Base-by-base conservation (phyloP, 2,888 invertebrate species). In the Priocnemis perturbator region DNA sequence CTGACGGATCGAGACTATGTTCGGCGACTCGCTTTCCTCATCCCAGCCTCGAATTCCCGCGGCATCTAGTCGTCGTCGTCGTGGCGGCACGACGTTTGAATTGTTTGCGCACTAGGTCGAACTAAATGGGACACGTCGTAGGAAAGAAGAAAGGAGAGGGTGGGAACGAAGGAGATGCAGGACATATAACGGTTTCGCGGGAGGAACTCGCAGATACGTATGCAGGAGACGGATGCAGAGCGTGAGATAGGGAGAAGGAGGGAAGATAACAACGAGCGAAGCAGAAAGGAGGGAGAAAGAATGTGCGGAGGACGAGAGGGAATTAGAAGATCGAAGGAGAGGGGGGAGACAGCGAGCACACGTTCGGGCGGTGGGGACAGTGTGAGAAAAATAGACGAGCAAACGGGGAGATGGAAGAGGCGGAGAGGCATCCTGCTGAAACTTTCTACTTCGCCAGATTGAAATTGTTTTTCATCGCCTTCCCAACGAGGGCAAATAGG, bases 371-470 rank as follows among this genome's bases (percentile, higher is more conserved):
- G n/a, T n/a, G n/a, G n/a, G n/a, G n/a, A n/a, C n/a, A n/a, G n/a
- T n/a, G n/a, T n/a, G n/a, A n/a, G n/a, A n/a, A n/a, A n/a, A n/a
- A n/a, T n/a, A n/a, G n/a, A n/a, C 20, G 52, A 21, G 19, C 21
- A 3, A 11, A 19, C 21, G 20, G 19, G 44, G 52, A 61, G 73
- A 73, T 44, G 71, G 64, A 64, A 26, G 65, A 52, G 66, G 58
- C 30, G 20, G 37, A 48, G 20, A 15, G n/a, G 20, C 21, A 37
- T 11, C 14, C 14, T 3, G 64, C 62, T 61, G 65, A 72, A 83
- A 82, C 79, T 82, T 82, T 69, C 73, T 74, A 79, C 81, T 82
- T 72, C 53, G 76, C 71, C 74, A 74, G 81, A 82, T 83, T 81
- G 82, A 79, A 79, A 79, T 77, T 78, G 78, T 81, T 81, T 81